Conservation (phyloP, 2,797 vertebrate species). For the Phrynocephalus guinanensis region DNA sequence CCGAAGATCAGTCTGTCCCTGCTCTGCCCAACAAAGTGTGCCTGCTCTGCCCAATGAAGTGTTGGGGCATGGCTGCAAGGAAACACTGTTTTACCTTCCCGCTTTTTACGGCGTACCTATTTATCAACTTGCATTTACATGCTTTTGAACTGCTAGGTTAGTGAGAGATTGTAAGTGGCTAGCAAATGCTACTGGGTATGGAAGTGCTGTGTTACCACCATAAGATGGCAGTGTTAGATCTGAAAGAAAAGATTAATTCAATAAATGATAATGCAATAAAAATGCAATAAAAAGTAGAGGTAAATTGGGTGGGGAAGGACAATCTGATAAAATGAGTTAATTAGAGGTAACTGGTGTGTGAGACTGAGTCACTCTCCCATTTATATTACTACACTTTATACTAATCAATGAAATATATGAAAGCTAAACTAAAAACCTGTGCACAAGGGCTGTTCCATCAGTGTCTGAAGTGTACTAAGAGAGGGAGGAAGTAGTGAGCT, state of each 20-base stretch:
- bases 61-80: too few species aligned
- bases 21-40: too few species aligned
- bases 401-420: not conserved
- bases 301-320: not conserved
- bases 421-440: not conserved
- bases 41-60: too few species aligned
- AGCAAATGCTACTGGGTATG: not conserved
- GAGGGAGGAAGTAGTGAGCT: not conserved
- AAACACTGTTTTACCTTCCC: too few species aligned
- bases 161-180: too few species aligned
- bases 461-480: not conserved
- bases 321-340: not conserved
- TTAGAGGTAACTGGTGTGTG: not conserved
- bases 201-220: constrained; percentile 41
- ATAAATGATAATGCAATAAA: too few species aligned
- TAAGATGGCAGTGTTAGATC: constrained; percentile 69
- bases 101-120: too few species aligned
- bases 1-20: too few species aligned
- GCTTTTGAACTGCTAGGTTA: too few species aligned
- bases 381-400: not conserved
- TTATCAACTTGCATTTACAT: too few species aligned
- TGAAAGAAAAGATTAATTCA: not conserved
- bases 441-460: not conserved
- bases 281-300: not conserved
- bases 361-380: not conserved